Percentiles rank a stretch among this genome's conserved stretches.
phyloP scores from a whole-genome alignment of 1,140 invertebrate genomes.

The Habropoda laboriosa region DNA sequence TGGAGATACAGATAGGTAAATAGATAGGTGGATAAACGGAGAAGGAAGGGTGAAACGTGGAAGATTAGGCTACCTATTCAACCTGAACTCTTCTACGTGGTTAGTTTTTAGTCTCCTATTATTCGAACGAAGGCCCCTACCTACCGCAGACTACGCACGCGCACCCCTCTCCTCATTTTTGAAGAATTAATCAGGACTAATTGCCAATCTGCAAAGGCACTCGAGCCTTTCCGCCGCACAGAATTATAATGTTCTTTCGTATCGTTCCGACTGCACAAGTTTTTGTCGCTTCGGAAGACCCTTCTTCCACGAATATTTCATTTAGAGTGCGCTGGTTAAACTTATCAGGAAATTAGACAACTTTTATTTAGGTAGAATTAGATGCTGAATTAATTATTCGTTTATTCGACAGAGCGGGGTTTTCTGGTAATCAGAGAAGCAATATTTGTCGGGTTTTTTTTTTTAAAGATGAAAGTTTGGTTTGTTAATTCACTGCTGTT shows the following conservation, averaged over 20 bases:
- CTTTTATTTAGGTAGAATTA: background rate
- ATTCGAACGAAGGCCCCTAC: constrained; percentile 64
- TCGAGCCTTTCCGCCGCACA: background rate
- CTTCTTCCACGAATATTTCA: background rate
- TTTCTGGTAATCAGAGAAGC: too few relatives aligned
- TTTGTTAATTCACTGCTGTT: too few relatives aligned
- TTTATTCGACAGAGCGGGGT: too few relatives aligned
- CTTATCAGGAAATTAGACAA: background rate
- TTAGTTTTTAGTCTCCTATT: constrained; percentile 67
- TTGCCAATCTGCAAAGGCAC: constrained; percentile 59
- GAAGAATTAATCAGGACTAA: constrained; percentile 74
- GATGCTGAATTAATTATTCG: too few relatives aligned
- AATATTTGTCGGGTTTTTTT: too few relatives aligned
- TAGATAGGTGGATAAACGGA: background rate
- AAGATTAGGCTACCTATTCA: background rate
- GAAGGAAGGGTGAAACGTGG: background rate
- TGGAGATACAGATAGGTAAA: constrained; percentile 18
- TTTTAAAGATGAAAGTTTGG: too few relatives aligned
- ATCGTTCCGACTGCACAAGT: background rate
- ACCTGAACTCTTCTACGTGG: constrained; percentile 53
- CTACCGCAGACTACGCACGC: constrained; percentile 72
- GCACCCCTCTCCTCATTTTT: constrained; percentile 68
- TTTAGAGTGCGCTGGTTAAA: background rate
- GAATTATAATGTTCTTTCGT: constrained; percentile 4
- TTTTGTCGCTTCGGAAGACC: background rate